Conservation (phyloP, 2,888 invertebrate species). For the Leptinotarsa tumamoca region DNA sequence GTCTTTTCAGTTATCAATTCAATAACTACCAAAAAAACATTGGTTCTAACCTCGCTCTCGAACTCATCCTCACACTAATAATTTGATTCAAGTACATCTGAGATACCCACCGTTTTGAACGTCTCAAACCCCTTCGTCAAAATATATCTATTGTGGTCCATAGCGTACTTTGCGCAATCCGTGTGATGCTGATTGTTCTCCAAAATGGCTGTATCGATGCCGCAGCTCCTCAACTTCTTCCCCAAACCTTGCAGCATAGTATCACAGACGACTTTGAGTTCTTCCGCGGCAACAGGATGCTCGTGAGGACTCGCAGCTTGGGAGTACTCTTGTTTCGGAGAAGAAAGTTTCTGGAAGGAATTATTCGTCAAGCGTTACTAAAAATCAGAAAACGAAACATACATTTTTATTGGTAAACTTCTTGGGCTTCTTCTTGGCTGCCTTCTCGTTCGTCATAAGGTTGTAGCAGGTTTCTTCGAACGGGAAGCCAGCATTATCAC, state of each 20-base stretch:
- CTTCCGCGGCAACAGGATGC: constrained; percentile 53
- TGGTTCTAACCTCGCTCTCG: no score
- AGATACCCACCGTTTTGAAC: constrained; percentile 63
- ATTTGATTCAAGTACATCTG: background rate
- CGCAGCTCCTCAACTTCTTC: constrained; percentile 74
- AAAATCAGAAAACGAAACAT: constrained; percentile 10
- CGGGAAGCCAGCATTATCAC: constrained; percentile 69
- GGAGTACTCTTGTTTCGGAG: constrained; percentile 40
- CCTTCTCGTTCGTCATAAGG: constrained; percentile 70
- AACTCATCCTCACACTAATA: no score
- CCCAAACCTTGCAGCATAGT: constrained; percentile 72
- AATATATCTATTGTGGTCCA: constrained; percentile 69
- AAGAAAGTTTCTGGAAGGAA: constrained; percentile 33
- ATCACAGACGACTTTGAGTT: constrained; percentile 71
- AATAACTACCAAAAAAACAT: background rate
- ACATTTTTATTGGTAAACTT: constrained; percentile 61
- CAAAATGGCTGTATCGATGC: constrained; percentile 71
- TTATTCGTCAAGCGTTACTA: background rate
- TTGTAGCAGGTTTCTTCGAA: constrained; percentile 75
- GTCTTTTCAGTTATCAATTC: no score
- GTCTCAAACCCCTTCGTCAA: constrained; percentile 68
- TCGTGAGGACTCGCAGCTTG: constrained; percentile 59
- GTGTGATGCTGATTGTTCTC: constrained; percentile 69
- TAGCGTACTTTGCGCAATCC: constrained; percentile 68
- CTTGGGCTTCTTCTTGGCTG: constrained; percentile 63